Evolutionary conservation across 2,113 vertebrate species (phyloP).

Genomic region (Climacteris rufus): DNA sequence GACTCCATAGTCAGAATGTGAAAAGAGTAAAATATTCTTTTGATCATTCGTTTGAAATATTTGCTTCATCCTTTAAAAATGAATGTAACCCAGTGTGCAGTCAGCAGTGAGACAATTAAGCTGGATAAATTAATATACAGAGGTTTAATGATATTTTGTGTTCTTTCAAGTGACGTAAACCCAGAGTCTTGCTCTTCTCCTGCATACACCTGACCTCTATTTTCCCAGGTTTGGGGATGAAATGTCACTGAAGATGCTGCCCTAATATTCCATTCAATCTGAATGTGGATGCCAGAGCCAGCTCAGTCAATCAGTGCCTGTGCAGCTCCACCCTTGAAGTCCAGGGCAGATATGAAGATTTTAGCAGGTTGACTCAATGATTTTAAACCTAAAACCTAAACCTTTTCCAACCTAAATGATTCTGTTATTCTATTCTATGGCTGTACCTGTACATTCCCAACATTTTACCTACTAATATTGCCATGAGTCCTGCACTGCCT

Average conservation of each 20-base stretch:
- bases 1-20: neutral
- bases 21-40: constrained; percentile 14
- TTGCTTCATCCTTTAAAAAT: neutral
- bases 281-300: neutral
- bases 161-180: neutral
- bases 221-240: neutral
- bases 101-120: neutral
- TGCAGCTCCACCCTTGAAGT: neutral
- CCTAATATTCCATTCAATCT: neutral
- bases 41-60: neutral
- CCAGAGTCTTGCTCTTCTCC: neutral
- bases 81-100: neutral
- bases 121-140: neutral
- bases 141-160: neutral
- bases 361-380: neutral
- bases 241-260: neutral
- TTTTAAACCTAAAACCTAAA: too few species aligned
- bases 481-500: neutral
- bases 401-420: neutral
- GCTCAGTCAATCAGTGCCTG: accelerated
- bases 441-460: neutral
- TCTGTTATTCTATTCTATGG: neutral
- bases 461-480: neutral
- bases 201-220: neutral
- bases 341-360: neutral